A percentile compares a stretch with the other conserved stretches of the same genome.
Evolutionary conservation across 2,888 invertebrate genomes (phyloP).

Genomic region (Gnatocerus cornutus): DNA sequence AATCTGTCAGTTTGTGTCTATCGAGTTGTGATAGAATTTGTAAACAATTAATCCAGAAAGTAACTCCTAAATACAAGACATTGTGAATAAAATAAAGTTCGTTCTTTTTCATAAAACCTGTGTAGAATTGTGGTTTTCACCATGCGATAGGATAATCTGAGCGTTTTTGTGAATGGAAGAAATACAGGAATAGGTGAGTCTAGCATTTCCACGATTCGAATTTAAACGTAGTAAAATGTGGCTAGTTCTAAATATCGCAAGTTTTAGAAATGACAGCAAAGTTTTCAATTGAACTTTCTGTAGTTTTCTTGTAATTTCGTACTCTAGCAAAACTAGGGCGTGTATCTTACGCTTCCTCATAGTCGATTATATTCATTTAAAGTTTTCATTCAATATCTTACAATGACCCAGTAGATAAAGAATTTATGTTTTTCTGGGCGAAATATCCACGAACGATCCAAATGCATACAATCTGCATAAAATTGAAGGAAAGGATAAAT

Average conservation of each 20-base stretch:
- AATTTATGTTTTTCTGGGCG: background rate
- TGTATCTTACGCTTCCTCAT: constrained; percentile 33
- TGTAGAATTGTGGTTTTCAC: constrained; percentile 28
- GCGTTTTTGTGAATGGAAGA: constrained; percentile 20
- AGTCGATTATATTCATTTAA: constrained; percentile 1
- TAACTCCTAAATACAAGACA: constrained; percentile 10
- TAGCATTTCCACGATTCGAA: constrained; percentile 9
- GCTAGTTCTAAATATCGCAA: background rate
- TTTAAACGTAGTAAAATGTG: background rate
- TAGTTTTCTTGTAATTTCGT: too few relatives aligned
- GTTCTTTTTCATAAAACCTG: constrained; percentile 6
- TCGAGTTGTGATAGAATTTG: constrained; percentile 45
- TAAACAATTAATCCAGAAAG: constrained; percentile 45
- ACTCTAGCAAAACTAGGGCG: constrained; percentile 27
- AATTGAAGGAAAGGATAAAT: too few relatives aligned
- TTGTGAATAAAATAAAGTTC: constrained; percentile 33
- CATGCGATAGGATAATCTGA: constrained; percentile 18
- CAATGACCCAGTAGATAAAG: background rate
- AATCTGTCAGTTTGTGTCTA: constrained; percentile 52
- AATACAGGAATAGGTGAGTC: constrained; percentile 36
- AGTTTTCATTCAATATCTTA: constrained; percentile 13
- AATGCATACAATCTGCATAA: constrained; percentile 4
- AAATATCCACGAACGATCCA: constrained; percentile 1
- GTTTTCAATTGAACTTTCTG: too few relatives aligned
- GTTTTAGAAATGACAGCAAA: too few relatives aligned